Conservation (phyloP, 2,888 invertebrate genomes). For the Eudiplozoon nipponicum region DNA sequence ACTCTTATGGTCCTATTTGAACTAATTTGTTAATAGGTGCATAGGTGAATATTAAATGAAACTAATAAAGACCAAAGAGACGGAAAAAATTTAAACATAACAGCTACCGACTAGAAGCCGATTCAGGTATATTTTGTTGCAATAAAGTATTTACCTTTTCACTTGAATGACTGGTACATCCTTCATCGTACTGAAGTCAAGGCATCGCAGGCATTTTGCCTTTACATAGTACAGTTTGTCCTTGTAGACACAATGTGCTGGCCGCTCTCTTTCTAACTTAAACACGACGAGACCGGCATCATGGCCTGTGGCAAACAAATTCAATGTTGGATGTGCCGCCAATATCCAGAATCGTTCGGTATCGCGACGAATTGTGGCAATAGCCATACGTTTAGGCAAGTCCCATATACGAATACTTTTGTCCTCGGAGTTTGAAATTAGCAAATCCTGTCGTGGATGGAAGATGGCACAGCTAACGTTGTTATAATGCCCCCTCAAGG, state of each 20-base stretch:
- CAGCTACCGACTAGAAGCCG: too few species aligned
- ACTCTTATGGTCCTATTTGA: too few species aligned
- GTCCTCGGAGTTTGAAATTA: constrained; percentile 83
- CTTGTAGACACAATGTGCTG: constrained; percentile 43
- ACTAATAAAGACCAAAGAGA: too few species aligned
- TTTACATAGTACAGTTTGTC: constrained; percentile 79
- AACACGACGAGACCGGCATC: constrained; percentile 82
- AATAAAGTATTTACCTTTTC: constrained; percentile 33
- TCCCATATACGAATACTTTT: constrained; percentile 93
- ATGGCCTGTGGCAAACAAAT: constrained; percentile 86
- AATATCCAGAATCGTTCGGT: constrained; percentile 90
- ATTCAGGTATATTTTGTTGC: too few species aligned
- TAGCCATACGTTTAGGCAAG: constrained; percentile 34
- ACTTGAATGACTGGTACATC: constrained; percentile 69
- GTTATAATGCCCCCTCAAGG: constrained; percentile 94
- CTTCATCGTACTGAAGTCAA: constrained; percentile 67
- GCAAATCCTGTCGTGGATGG: constrained; percentile 76
- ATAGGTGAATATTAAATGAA: too few species aligned
- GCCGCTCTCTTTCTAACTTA: constrained; percentile 61
- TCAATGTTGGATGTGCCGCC: constrained; percentile 62
- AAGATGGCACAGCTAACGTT: constrained; percentile 88
- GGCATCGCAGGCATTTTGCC: constrained; percentile 51
- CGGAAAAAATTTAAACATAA: too few species aligned
- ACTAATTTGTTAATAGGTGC: too few species aligned
- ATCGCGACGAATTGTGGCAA: constrained; percentile 39